Evolutionary conservation across 2,888 invertebrate genomes (phyloP), one percentile per base, ranked within the genome.

Genomic region (Noctua fimbriata): DNA sequence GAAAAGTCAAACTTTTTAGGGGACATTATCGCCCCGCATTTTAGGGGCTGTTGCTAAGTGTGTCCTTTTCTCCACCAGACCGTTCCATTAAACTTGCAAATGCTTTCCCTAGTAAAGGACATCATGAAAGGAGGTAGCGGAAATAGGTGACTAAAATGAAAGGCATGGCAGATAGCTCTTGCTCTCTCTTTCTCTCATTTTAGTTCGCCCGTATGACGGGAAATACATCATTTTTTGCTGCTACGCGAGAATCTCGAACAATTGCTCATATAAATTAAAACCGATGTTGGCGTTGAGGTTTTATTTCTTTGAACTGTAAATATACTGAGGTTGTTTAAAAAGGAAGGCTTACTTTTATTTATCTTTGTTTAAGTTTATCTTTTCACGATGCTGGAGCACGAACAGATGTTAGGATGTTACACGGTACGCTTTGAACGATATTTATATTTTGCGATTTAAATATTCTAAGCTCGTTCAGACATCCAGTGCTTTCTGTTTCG

Each of bases 51-150:
- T 76, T 71, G 65, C 79, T 76, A 76, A 83, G 79, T 80, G 84
- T 60, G 82, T 79, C 79, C 73, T 82, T 87, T 87, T 81, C 84
- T 82, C 74, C 74, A 77, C 28, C 71, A 80, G 70, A 78, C 75
- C 69, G 73, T 77, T 73, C 80, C 83, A 89, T 89, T 88, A 89
- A 88, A 89, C 86, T 89, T 89, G 86, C 85, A 88, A 88, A 83
- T 84, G 88, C 81, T 78, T 84, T 84, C 73, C 75, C 70, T 74
- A 75, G 67, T 86, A 78, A 82, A 86, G 89, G 83, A 88, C 83
- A 52, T 60, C 70, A 32, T 79, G 76, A 84, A 89, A 83, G 82
- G 78, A 81, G 72, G 83, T 75, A 28, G 78, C 49, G 78, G 81
- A 84, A 88, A 81, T 86, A 76, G 79, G 78, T 81, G 80, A 80